Conservation (phyloP, 1,140 invertebrate genomes). For the Polypedilum vanderplanki region DNA sequence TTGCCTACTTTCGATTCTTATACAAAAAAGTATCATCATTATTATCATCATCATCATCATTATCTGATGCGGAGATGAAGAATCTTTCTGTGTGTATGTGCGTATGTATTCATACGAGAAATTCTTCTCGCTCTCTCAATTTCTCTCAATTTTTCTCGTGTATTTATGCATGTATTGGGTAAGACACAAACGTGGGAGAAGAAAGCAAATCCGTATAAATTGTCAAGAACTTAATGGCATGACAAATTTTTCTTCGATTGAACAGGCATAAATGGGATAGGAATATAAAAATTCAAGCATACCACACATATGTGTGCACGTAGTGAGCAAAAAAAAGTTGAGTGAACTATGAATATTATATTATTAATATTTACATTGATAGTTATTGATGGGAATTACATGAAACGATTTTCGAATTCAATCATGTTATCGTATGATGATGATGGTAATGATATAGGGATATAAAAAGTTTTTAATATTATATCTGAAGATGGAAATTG, state of each 20-base stretch:
- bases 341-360: background rate
- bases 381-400: slow-evolving; percentile 12
- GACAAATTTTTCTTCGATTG: background rate
- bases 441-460: background rate
- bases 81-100: background rate
- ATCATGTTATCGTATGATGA: background rate
- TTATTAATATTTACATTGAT: background rate
- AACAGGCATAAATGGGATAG: background rate
- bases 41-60: too few species aligned
- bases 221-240: slow-evolving; percentile 4
- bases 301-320: background rate
- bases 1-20: too few species aligned
- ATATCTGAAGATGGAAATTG: background rate
- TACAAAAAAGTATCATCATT: too few species aligned
- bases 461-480: background rate
- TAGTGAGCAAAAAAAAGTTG: background rate
- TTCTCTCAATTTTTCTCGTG: slow-evolving; percentile 1
- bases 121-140: background rate
- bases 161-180: background rate
- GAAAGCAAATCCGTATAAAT: background rate
- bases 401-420: background rate
- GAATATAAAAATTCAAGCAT: background rate
- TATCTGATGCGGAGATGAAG: too few species aligned
- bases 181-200: background rate
- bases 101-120: background rate